Evolutionary conservation across 2,113 vertebrate genomes (phyloP).

Genomic region (Sinocyclocheilus maitianheensis): DNA sequence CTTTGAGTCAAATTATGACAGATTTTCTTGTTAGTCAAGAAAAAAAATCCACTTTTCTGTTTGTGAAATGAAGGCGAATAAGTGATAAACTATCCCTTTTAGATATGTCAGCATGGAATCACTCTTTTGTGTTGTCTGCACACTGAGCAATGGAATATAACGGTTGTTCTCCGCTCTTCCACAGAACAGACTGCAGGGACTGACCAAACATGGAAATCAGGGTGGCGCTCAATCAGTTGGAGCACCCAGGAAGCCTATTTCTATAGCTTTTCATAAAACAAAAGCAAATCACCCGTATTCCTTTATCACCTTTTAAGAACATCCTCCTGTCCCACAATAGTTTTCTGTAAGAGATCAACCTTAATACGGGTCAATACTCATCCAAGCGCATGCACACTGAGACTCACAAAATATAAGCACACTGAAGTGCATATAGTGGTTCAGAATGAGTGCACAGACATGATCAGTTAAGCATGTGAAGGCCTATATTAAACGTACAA

Average conservation of each 20-base stretch:
- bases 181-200: slow-evolving; percentile 30
- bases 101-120: not conserved
- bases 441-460: not conserved
- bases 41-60: not conserved
- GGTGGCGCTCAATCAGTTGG: slow-evolving; percentile 42
- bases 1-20: not conserved
- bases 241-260: slow-evolving; percentile 30
- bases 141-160: not conserved
- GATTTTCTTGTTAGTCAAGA: not conserved
- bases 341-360: not conserved
- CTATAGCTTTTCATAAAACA: slow-evolving; percentile 43
- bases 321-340: not conserved
- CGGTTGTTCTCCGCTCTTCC: not conserved
- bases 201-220: slow-evolving; percentile 48
- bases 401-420: not conserved
- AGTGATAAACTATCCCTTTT: not conserved
- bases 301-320: not conserved
- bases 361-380: not conserved
- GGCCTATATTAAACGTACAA: too few species aligned
- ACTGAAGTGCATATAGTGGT: not conserved
- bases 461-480: too few species aligned
- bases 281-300: slow-evolving; percentile 14
- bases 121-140: not conserved
- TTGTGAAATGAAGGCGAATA: not conserved
- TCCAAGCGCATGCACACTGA: not conserved